Percentiles rank a stretch among this genome's conserved stretches.
Conservation (phyloP, 1,140 invertebrate species). For the Drosophila burlai region DNA sequence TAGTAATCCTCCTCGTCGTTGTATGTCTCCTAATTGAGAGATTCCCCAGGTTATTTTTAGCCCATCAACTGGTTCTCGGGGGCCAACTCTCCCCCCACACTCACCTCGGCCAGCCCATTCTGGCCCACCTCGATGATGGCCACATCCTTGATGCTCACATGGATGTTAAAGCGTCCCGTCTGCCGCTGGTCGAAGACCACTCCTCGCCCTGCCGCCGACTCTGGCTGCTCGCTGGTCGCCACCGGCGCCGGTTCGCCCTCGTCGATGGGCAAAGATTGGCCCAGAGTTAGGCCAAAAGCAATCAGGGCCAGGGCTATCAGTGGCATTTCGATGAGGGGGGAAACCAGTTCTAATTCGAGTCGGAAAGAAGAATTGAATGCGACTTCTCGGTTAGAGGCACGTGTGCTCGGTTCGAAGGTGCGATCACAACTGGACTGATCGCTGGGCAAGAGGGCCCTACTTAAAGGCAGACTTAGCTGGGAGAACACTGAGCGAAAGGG, state of each 20-base stretch:
- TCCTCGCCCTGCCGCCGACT: slow-evolving; percentile 35
- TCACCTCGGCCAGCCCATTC: slow-evolving; percentile 86
- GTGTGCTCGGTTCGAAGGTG: slow-evolving; percentile 49
- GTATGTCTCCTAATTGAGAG: slow-evolving; percentile 69
- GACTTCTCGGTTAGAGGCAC: background rate
- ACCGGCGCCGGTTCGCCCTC: slow-evolving; percentile 8
- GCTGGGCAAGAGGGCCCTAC: slow-evolving; percentile 44
- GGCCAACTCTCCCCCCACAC: slow-evolving; percentile 54
- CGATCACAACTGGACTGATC: slow-evolving; percentile 56
- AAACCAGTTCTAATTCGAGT: slow-evolving; percentile 61
- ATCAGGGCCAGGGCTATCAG: slow-evolving; percentile 37
- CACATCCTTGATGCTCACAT: slow-evolving; percentile 91
- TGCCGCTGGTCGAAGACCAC: slow-evolving; percentile 90
- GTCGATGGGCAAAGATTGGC: slow-evolving; percentile 58
- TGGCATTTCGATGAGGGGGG: slow-evolving; percentile 39
- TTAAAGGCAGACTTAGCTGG: slow-evolving; percentile 53
- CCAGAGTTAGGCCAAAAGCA: slow-evolving; percentile 27
- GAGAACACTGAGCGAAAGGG: background rate
- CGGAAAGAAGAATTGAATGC: background rate
- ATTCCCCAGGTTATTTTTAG: slow-evolving; percentile 66
- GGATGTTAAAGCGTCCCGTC: slow-evolving; percentile 91
- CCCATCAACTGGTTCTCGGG: slow-evolving; percentile 52
- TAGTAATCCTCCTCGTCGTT: slow-evolving; percentile 80
- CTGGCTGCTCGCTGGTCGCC: slow-evolving; percentile 7
- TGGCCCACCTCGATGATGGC: slow-evolving; percentile 89